Percentiles rank a stretch among this genome's conserved stretches.
phyloP scores from a whole-genome alignment of 2,797 vertebrate genomes.

The Eulemur coronatus region DNA sequence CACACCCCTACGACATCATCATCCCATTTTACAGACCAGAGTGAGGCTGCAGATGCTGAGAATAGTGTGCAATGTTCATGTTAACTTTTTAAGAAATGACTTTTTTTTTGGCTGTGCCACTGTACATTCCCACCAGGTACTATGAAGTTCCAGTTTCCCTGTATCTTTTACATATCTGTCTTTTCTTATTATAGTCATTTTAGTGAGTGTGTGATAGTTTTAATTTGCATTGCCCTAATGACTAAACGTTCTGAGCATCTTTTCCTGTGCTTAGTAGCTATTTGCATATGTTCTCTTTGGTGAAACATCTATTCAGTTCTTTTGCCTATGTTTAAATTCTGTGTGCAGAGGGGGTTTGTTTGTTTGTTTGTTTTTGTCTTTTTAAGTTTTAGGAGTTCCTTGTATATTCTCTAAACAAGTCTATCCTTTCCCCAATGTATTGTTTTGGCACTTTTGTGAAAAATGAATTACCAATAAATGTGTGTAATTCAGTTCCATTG shows the following conservation, averaged over 20 bases:
- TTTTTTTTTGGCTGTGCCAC: fast-evolving
- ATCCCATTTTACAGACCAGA: fast-evolving
- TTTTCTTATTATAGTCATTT: not conserved
- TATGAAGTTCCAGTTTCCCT: fast-evolving
- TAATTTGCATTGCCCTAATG: not conserved
- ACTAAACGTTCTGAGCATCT: fast-evolving
- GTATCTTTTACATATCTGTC: fast-evolving
- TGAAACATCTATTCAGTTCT: not conserved
- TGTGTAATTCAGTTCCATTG: not conserved
- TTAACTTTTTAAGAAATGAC: not conserved
- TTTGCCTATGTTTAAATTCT: not conserved
- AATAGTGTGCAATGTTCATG: not conserved
- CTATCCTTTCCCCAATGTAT: not conserved
- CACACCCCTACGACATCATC: too few species aligned
- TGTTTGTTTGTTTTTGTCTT: not conserved
- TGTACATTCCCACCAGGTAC: fast-evolving
- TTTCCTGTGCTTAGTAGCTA: not conserved
- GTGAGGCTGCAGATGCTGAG: fast-evolving
- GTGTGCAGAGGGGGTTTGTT: too few species aligned
- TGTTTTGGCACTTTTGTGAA: not conserved
- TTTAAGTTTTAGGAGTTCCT: not conserved
- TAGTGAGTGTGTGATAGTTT: not conserved
- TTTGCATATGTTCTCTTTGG: not conserved
- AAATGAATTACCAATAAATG: not conserved
- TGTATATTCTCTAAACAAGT: not conserved